A percentile compares a stretch with the other conserved stretches of the same genome.
These are phyloP conservation scores for Megamerina dolium DNA, from an alignment of 2,888 invertebrate species.

Conservation along the genomic window DNA sequence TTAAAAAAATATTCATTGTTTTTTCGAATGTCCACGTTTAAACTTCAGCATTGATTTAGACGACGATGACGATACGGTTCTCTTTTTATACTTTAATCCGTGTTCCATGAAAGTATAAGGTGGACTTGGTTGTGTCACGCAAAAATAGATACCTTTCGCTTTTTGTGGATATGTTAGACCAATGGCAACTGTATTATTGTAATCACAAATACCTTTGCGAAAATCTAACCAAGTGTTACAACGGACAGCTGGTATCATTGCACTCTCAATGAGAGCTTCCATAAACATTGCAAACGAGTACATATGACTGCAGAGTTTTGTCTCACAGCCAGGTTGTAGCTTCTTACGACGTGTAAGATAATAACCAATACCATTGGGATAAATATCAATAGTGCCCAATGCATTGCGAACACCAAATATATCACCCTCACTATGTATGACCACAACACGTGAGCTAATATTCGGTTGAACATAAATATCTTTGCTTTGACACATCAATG, in stretches of 20 bases:
- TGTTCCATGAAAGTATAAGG: conserved; percentile 38
- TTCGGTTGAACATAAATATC: conserved; percentile 35
- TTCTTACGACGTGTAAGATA: conserved; percentile 32
- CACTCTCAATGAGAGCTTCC: conserved; percentile 38
- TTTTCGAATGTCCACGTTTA: no score
- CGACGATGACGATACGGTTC: no score
- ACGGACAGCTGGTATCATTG: conserved; percentile 37
- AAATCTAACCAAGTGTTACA: conserved; percentile 40
- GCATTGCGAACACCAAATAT: conserved; percentile 33
- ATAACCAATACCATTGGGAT: conserved; percentile 42
- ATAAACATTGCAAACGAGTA: conserved; percentile 41
- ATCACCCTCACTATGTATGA: conserved; percentile 41
- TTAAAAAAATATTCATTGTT: no score
- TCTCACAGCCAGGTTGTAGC: conserved; percentile 39
- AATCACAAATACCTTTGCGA: conserved; percentile 31
- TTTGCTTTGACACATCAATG: conserved; percentile 34
- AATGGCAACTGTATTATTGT: conserved; percentile 29
- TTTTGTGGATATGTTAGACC: conserved; percentile 33
- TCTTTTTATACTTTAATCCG: conserved; percentile 30
- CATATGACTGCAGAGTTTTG: conserved; percentile 38
- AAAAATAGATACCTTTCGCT: conserved; percentile 36
- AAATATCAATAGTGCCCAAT: conserved; percentile 38
- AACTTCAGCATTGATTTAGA: no score
- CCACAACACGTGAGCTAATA: conserved; percentile 29
- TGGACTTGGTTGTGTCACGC: conserved; percentile 37